Conservation (phyloP, 2,888 invertebrate genomes). For the Colletes collaris region DNA sequence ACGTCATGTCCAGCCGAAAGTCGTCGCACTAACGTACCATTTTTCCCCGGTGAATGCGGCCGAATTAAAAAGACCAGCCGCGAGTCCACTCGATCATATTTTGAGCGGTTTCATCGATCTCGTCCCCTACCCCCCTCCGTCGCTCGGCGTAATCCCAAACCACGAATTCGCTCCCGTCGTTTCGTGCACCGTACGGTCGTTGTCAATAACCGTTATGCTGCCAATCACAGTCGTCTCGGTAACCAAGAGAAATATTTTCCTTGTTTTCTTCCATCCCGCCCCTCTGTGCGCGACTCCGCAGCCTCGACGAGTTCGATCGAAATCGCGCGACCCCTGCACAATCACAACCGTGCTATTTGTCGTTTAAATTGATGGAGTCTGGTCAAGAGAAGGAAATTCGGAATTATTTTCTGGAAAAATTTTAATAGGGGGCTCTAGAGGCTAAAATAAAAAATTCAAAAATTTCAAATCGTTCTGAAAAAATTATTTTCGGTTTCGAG, state of each 20-base stretch:
- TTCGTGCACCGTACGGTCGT: constrained; percentile 1
- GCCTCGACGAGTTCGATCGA: not conserved
- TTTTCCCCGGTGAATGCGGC: constrained; percentile 38
- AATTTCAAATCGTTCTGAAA: too few species aligned
- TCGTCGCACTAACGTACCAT: constrained; percentile 47
- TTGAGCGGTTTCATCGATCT: constrained; percentile 38
- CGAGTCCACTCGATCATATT: constrained; percentile 67
- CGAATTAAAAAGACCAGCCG: constrained; percentile 67
- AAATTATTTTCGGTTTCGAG: too few species aligned
- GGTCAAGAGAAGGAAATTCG: too few species aligned
- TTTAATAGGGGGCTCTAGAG: too few species aligned
- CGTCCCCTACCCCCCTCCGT: not conserved
- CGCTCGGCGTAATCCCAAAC: constrained; percentile 24
- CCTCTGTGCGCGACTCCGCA: too few species aligned
- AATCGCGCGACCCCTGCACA: not conserved
- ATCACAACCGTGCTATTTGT: too few species aligned
- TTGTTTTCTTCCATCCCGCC: not conserved
- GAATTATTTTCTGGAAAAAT: constrained; percentile 18
- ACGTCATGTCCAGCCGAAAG: constrained; percentile 46
- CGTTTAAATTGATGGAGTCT: too few species aligned
- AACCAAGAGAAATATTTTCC: constrained; percentile 13
- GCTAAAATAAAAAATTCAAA: too few species aligned
- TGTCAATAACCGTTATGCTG: constrained; percentile 37
- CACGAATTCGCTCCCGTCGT: constrained; percentile 36
- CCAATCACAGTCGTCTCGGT: constrained; percentile 39